phyloP scores from a whole-genome alignment of 2,797 vertebrate genomes.

The Phataginus tricuspis region DNA sequence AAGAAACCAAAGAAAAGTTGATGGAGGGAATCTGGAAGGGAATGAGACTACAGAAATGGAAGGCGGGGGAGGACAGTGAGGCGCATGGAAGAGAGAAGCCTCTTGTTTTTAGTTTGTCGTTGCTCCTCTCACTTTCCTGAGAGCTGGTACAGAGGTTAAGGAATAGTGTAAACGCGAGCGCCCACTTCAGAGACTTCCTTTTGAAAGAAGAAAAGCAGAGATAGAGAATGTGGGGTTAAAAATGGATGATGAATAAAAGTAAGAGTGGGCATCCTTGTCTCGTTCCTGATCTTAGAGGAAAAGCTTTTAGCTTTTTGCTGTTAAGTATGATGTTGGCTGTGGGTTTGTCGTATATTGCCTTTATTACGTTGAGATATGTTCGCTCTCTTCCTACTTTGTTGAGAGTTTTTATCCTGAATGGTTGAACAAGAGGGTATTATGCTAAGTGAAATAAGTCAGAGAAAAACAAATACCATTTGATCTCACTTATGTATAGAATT shows the following conservation, averaged over 20 bases:
- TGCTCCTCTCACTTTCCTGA: constrained; percentile 13
- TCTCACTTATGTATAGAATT: no score
- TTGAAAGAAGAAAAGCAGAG: constrained; percentile 20
- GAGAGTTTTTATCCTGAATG: no score
- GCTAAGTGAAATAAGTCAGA: no score
- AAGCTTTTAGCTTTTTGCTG: no score
- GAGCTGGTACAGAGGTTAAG: not conserved
- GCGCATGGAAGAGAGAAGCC: not conserved
- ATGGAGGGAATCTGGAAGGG: not conserved
- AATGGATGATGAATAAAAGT: not conserved
- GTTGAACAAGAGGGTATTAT: no score
- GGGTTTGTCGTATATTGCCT: no score
- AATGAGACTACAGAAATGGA: not conserved
- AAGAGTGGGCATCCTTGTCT: no score
- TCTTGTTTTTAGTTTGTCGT: not conserved
- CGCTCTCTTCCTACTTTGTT: no score
- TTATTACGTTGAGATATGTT: no score
- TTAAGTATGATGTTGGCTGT: no score
- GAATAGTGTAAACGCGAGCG: not conserved
- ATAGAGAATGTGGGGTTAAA: not conserved
- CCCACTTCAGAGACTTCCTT: not conserved
- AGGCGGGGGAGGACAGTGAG: not conserved
- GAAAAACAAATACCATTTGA: no score
- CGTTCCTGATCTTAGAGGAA: no score
- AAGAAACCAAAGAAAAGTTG: not conserved